Base-by-base conservation (phyloP, 2,888 invertebrate genomes). In the Parnassius apollo region DNA sequence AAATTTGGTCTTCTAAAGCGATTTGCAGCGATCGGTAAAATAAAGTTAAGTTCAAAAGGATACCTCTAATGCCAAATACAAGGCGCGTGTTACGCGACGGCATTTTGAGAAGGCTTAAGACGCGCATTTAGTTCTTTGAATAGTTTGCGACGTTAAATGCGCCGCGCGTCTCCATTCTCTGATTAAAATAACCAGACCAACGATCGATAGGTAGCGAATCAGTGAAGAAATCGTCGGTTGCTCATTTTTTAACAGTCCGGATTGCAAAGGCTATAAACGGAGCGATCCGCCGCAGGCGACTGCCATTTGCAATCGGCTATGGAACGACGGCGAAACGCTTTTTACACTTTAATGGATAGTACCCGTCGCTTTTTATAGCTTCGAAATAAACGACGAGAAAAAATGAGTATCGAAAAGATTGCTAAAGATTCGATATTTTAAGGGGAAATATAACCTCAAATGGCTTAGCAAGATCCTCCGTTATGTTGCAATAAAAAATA, bases 231-330 rank as follows among this genome's bases (percentile, higher is more conserved):
- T 85, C 78, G 76, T 79, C 81, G 82, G 79, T 76, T 81, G 75
- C 75, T 83, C 77, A 82, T 88, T 91, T 90, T 91, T 91, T 89
- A 83, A 79, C 80, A 74, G 83, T 74, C 76, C 83, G 87, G 89
- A 90, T 91, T 90, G 89, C 84, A 74, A 84, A 80, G 78, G 74
- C 90, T 88, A 86, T 88, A 91, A 90, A 89, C 82, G 91, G 89
- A 82, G 77, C 80, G 77, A 76, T 73, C 77, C 73, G 85, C 86
- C 88, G 78, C 72, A 68, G 90, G 91, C 90, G 79, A 81, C 86
- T 82, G 86, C 88, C 88, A 91, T 91, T 91, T 91, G 89, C 91
- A 89, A 91, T 88, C 90, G 83, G 86, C 91, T 91, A 90, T 90
- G 90, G 90, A 87, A 88, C 88, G 89, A 80, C 81, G 82, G 82